Evolutionary conservation across 2,888 invertebrate species (phyloP).

Genomic region (Conops quadrifasciatus): DNA sequence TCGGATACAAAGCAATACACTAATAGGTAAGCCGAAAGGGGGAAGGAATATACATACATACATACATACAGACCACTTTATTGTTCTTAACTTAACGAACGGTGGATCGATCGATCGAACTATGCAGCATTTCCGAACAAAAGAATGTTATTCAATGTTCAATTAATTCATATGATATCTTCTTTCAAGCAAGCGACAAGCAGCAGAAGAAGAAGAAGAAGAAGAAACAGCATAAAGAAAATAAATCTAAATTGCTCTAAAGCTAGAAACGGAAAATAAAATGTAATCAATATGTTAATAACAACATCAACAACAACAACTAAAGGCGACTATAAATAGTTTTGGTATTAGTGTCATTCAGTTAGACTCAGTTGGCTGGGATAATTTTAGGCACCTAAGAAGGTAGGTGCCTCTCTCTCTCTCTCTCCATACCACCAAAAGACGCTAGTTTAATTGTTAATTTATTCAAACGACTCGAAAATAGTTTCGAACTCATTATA

Average conservation of each 20-base stretch:
- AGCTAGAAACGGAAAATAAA: neutral
- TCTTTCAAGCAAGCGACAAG: neutral
- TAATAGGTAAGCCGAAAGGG: too few relatives aligned
- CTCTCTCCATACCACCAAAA: neutral
- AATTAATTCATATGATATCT: too few relatives aligned
- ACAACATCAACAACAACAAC: neutral
- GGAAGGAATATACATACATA: too few relatives aligned
- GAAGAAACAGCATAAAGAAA: neutral
- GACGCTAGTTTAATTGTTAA: constrained; percentile 53
- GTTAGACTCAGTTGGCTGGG: too few relatives aligned
- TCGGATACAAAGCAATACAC: neutral
- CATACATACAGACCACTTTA: too few relatives aligned
- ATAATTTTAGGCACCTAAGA: too few relatives aligned
- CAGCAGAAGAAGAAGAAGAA: neutral
- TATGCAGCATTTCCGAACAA: too few relatives aligned
- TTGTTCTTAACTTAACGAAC: too few relatives aligned
- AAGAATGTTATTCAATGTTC: too few relatives aligned
- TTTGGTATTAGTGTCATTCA: too few relatives aligned
- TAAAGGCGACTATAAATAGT: neutral
- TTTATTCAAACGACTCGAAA: constrained; percentile 58
- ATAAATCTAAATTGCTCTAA: neutral
- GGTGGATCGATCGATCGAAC: too few relatives aligned
- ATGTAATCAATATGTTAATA: constrained; percentile 11
- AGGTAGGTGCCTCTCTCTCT: too few relatives aligned
- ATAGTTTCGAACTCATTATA: constrained; percentile 55